phyloP scores from a whole-genome alignment of 2,113 vertebrate species.

The Propithecus coquereli region DNA sequence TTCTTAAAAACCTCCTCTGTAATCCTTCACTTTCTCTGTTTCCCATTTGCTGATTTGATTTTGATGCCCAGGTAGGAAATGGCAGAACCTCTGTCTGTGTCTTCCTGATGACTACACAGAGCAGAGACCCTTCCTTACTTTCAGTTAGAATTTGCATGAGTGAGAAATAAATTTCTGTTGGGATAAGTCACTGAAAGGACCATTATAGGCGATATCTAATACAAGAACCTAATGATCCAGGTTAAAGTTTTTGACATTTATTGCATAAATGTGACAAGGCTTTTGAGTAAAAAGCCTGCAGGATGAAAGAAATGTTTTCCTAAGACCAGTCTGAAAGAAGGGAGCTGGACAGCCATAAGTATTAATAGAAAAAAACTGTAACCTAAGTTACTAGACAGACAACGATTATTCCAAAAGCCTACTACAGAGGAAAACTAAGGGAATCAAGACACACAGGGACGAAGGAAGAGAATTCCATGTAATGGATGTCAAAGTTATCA shows the following conservation, averaged over 20 bases:
- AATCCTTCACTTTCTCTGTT: neutral
- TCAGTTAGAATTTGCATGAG: neutral
- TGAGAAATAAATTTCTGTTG: neutral
- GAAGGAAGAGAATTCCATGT: neutral
- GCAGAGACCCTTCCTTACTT: neutral
- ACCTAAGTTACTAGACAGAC: neutral
- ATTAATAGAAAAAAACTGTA: neutral
- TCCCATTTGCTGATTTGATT: neutral
- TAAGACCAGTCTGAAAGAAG: neutral
- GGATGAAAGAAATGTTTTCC: slow-evolving; percentile 38
- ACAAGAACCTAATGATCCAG: neutral
- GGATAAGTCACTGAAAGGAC: neutral
- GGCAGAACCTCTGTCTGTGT: neutral
- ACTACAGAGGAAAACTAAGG: neutral
- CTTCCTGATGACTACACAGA: neutral
- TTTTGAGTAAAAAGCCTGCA: slow-evolving; percentile 35
- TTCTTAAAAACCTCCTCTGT: neutral
- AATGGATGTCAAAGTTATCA: neutral
- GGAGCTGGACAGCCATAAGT: neutral
- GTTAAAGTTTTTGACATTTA: neutral
- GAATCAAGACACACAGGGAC: neutral
- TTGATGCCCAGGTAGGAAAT: neutral
- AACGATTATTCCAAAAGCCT: neutral
- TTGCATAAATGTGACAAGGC: neutral
- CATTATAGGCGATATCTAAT: neutral